Conservation (phyloP, 2,113 vertebrate genomes). For the Fregetta grallaria region DNA sequence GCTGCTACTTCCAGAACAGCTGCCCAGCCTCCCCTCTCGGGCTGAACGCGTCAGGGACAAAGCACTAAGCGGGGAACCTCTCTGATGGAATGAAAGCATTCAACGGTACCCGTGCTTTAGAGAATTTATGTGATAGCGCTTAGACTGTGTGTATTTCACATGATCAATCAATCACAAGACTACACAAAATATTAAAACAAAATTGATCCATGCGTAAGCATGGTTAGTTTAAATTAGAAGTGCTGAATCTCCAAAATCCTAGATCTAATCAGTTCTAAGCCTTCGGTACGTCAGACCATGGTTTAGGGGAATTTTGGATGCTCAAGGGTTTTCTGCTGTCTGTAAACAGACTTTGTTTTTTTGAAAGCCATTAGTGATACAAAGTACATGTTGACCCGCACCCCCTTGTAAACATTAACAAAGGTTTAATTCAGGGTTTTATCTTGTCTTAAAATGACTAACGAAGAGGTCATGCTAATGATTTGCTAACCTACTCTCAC, state of each 20-base stretch:
- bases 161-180: not conserved
- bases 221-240: not conserved
- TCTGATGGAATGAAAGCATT: not conserved
- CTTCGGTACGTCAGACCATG: not conserved
- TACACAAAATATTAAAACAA: not conserved
- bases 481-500: not conserved
- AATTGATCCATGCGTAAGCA: fast-evolving
- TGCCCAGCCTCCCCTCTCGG: not conserved
- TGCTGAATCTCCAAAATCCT: not conserved
- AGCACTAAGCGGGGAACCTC: not conserved
- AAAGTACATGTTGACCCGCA: not conserved
- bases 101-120: not conserved
- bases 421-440: not conserved
- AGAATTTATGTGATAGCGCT: not conserved
- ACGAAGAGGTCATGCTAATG: not conserved
- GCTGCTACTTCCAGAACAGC: not conserved
- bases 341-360: not conserved
- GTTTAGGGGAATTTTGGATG: not conserved
- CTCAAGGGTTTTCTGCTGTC: not conserved
- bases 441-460: not conserved
- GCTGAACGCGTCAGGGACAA: fast-evolving
- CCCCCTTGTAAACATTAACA: not conserved
- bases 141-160: not conserved
- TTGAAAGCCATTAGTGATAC: not conserved
- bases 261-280: not conserved